Evolutionary conservation across 1,140 invertebrate species (phyloP).

Genomic region (Coptotermes formosanus): DNA sequence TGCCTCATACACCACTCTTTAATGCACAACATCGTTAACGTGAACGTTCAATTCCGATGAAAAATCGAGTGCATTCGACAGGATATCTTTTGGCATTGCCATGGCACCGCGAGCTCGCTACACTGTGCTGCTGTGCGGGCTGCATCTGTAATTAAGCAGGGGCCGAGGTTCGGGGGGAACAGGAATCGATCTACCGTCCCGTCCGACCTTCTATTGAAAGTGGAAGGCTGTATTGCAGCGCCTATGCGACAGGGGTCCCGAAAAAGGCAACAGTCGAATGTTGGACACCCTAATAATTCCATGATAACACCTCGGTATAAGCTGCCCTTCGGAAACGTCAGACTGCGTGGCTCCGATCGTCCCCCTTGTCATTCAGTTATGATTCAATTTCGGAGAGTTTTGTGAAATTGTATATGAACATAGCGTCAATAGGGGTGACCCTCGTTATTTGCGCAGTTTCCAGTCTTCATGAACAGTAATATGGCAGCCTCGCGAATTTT

Average conservation of each 20-base stretch:
- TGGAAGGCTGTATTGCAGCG: not conserved
- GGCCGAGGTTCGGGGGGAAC: too few species aligned
- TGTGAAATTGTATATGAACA: too few species aligned
- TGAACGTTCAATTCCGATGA: not conserved
- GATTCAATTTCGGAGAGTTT: too few species aligned
- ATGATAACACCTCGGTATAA: too few species aligned
- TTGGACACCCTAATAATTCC: too few species aligned
- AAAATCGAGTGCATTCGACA: conserved; percentile 5
- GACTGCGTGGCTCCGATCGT: too few species aligned
- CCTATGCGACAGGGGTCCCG: not conserved
- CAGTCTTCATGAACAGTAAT: too few species aligned
- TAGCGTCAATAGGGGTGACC: too few species aligned
- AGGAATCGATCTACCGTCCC: not conserved
- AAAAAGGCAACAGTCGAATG: not conserved
- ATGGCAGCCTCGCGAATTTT: too few species aligned
- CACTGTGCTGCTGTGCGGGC: not conserved
- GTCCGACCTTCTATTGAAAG: not conserved
- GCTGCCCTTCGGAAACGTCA: too few species aligned
- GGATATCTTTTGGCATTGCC: not conserved
- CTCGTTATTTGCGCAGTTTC: too few species aligned
- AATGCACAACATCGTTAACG: not conserved
- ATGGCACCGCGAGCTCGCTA: not conserved
- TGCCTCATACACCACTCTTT: not conserved
- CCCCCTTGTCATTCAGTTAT: too few species aligned
- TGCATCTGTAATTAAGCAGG: not conserved